Evolutionary conservation across 2,888 invertebrate species (phyloP), one percentile per base, ranked within the genome.

Genomic region (Entomobrya proxima): DNA sequence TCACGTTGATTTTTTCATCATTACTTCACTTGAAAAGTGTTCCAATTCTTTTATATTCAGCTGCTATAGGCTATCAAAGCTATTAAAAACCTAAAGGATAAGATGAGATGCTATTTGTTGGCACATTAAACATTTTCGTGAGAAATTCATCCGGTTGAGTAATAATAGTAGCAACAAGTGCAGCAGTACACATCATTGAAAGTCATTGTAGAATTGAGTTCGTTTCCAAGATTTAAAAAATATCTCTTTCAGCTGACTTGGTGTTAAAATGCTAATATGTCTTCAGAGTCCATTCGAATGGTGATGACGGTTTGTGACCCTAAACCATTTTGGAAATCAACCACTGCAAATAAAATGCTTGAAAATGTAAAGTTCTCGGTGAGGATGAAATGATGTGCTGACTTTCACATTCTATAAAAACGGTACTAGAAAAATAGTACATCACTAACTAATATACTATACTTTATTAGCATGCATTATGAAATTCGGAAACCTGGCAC

Each of bases 71-170:
- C 24, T 69, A 35, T 35, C n/a, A 64, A 15, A 15, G 67, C n/a
- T 69, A 37, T 40, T 21, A 69, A 40, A 37, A 30, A 61, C 11
- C 7, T 61, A 13, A 61, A 15, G 61, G 35, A 30, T 32, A 32
- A 32, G 35, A 21, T 61, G 61, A 61, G 35, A 61, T 61, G 61
- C 52, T 6, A 52, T 6, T 50, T 30, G 72, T 47, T 74, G 44
- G 72, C 72, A 74, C 30, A 13, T 27, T n/a, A 5, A 11, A 52
- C 52, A 40, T 27, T 27, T 77, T 61, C 32, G 47, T 21, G 76
- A 61, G 27, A 61, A 61, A 61, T 61, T 37, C 77, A 77, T 77
- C 77, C 77, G 77, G 61, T 77, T 40, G 18, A 61, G 44, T 61
- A 77, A 61, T 30, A 74, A 24, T 18, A 4, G 24, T 9, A 44